Conservation (phyloP, 2,797 vertebrate species). For the Sus cebifrons region DNA sequence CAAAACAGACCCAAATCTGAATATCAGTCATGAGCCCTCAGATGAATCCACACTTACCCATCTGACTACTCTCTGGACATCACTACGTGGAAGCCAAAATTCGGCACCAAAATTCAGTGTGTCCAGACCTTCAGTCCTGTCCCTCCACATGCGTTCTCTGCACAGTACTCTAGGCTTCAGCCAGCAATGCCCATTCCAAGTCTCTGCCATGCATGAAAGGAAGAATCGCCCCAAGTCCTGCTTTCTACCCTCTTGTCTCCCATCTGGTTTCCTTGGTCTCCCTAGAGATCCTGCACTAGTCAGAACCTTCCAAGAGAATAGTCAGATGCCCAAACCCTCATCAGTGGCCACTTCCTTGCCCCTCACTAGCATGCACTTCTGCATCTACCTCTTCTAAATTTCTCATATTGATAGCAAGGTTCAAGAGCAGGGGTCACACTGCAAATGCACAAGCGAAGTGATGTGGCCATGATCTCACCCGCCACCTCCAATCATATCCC, state of each 20-base stretch:
- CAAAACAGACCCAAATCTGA: not conserved
- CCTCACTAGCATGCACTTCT: rapidly evolving
- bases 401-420: not conserved
- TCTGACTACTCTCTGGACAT: not conserved
- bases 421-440: not conserved
- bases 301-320: not conserved
- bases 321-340: not conserved
- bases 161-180: not conserved
- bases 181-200: not conserved
- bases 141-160: not conserved
- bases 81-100: not conserved
- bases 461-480: not conserved
- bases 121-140: not conserved
- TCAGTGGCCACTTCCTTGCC: not conserved
- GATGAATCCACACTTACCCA: not conserved
- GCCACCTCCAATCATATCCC: not conserved
- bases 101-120: not conserved
- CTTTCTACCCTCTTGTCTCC: not conserved
- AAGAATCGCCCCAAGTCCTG: not conserved
- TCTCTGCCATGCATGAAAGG: not conserved
- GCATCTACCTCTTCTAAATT: not conserved
- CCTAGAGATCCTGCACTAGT: not conserved
- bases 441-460: not conserved
- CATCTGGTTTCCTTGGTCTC: not conserved
- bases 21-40: not conserved